A percentile compares a stretch with the other conserved stretches of the same genome.
These are phyloP conservation scores for Cryptocephalus moraei DNA, from an alignment of 2,888 invertebrate genomes.

Conservation along the genomic window DNA sequence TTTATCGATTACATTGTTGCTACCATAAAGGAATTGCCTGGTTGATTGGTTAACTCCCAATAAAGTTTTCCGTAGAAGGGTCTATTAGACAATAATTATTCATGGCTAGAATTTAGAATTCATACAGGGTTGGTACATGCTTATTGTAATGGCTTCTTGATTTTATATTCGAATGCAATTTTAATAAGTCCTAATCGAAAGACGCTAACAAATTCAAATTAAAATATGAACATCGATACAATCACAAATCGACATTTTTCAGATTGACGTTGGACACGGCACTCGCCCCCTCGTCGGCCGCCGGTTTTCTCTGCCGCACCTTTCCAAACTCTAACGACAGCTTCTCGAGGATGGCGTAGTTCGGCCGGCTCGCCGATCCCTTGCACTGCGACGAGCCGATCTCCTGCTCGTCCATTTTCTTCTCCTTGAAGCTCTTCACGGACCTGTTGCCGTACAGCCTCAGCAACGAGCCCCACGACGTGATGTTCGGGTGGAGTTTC, in stretches of 20 bases:
- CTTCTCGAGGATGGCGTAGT: constrained; percentile 81
- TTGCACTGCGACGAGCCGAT: constrained; percentile 83
- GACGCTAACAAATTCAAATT: too few relatives aligned
- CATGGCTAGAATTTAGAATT: too few relatives aligned
- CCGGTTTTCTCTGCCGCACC: constrained; percentile 49
- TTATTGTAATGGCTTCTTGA: too few relatives aligned
- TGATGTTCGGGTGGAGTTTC: constrained; percentile 88
- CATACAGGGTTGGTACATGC: too few relatives aligned
- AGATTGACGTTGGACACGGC: constrained; percentile 64
- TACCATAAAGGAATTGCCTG: too few relatives aligned
- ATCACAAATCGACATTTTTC: constrained; percentile 60
- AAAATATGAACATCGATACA: constrained; percentile 5
- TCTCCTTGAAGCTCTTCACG: constrained; percentile 83
- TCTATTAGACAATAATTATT: too few relatives aligned
- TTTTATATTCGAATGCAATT: too few relatives aligned
- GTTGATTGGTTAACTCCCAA: too few relatives aligned
- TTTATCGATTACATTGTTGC: too few relatives aligned
- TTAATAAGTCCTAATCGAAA: too few relatives aligned
- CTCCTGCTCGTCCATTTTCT: constrained; percentile 85
- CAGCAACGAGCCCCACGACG: constrained; percentile 38
- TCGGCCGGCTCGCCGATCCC: constrained; percentile 82
- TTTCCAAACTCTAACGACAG: constrained; percentile 73
- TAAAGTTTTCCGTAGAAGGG: too few relatives aligned
- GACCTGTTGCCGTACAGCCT: constrained; percentile 36
- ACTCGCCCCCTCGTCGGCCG: constrained; percentile 48